Base-by-base conservation (phyloP, 2,113 vertebrate genomes). In the Cyanoderma ruficeps region DNA sequence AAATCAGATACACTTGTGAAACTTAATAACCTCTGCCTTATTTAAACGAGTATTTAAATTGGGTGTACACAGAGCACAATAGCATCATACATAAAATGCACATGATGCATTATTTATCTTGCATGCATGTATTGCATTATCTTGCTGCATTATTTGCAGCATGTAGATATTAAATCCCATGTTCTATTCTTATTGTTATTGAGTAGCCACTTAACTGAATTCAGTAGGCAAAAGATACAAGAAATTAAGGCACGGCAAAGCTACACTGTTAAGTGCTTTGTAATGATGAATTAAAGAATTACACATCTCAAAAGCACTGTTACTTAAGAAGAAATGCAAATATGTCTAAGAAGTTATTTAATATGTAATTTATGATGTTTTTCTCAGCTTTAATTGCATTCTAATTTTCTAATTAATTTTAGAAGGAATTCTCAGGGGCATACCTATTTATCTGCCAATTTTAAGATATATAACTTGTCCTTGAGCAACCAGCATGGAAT, bases 371-470 rank as follows among this genome's bases (percentile, higher is more conserved):
- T 90, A 21, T 61, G 10, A 13, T 83, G 20, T 4, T 83, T 85
- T 83, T 41, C 16, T 30, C 59, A 59, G 7, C 9, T 88, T 53
- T 86, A 90, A 83, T 57, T 80, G 13, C 21, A 28, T 79, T 86
- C 8, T 77, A 69, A 76, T 76, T 93, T 94, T 95, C 28, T 65
- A 63, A 55, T 86, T 92, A 88, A 47, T 83, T 90, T 90, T 49
- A 76, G 28, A 59, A 55, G 22, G 8, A 91, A 49, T 76, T 35
- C 41, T 85, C 14, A 28, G 27, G 16, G 16, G 24, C 2, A 53
- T 74, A 55, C 4, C 16, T 64, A 61, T 79, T 83, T 88, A 52
- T 86, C 83, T 67, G 18, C 20, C 14, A 93, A 42, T 78, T 87
- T 87, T 49, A 74, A 63, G 56, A 74, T 33, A 7, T 11, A 28